These are phyloP conservation scores for Drosophila kepulauana DNA, from an alignment of 1,140 invertebrate species.

Conservation along the genomic window DNA sequence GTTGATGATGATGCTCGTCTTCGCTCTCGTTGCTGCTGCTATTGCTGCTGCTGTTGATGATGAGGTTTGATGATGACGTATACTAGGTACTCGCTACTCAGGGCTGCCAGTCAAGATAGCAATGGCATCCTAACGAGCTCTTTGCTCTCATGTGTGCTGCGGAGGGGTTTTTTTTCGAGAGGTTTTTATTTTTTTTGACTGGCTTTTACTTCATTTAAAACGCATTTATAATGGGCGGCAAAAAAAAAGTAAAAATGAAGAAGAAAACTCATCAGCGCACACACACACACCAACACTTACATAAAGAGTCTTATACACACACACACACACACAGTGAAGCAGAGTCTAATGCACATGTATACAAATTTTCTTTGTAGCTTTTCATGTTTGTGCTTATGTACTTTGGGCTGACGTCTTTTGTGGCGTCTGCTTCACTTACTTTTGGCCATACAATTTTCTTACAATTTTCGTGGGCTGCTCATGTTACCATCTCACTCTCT, in stretches of 20 bases:
- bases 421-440: slow-evolving; percentile 76
- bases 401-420: slow-evolving; percentile 63
- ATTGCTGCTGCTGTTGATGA: slow-evolving; percentile 11
- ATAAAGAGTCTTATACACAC: neutral
- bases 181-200: slow-evolving; percentile 60
- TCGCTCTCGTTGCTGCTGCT: neutral
- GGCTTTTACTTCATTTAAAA: slow-evolving; percentile 83
- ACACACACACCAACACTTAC: slow-evolving; percentile 33
- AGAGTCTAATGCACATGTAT: slow-evolving; percentile 67
- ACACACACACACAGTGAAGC: slow-evolving; percentile 25
- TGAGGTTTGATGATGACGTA: slow-evolving; percentile 24
- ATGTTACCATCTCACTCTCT: slow-evolving; percentile 36
- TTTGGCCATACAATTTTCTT: slow-evolving; percentile 77
- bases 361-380: slow-evolving; percentile 83
- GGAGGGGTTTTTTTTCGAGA: slow-evolving; percentile 36
- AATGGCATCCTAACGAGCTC: slow-evolving; percentile 79
- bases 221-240: slow-evolving; percentile 77
- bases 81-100: slow-evolving; percentile 19
- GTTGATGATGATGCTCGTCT: slow-evolving; percentile 12
- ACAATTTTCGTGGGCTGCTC: slow-evolving; percentile 70
- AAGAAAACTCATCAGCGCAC: slow-evolving; percentile 74
- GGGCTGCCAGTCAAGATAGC: slow-evolving; percentile 76
- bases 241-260: slow-evolving; percentile 48
- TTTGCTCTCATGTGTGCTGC: slow-evolving; percentile 48
- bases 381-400: slow-evolving; percentile 73